phyloP scores from a whole-genome alignment of 2,797 vertebrate species.

The Sylvilagus floridanus region DNA sequence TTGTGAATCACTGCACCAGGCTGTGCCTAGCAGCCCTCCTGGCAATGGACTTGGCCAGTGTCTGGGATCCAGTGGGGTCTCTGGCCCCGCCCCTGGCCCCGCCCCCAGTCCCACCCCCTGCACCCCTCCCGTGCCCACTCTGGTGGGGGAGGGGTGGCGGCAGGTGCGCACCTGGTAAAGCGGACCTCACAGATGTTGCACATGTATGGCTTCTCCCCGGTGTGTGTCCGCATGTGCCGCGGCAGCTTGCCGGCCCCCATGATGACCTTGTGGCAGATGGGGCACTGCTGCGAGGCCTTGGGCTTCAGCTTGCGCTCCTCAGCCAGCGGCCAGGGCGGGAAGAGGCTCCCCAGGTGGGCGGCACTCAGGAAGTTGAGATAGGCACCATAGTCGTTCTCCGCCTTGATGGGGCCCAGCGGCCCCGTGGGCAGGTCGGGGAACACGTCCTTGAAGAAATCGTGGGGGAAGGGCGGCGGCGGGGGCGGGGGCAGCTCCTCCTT shows the following conservation, averaged over 20 bases:
- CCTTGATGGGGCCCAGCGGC: conserved; percentile 93
- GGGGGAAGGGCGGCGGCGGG: conserved; percentile 90
- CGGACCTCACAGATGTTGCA: conserved; percentile 99
- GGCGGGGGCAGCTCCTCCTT: conserved; percentile 93
- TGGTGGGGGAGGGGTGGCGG: not conserved
- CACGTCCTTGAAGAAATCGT: conserved; percentile 96
- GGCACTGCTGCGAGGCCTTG: conserved; percentile 98
- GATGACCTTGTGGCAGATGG: conserved; percentile 99
- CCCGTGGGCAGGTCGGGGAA: conserved; percentile 90
- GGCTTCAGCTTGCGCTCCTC: conserved; percentile 99
- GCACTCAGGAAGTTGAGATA: conserved; percentile 97
- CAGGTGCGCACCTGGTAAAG: conserved; percentile 95
- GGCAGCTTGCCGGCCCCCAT: conserved; percentile 99
- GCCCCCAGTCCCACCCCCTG: accelerated
- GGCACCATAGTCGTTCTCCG: conserved; percentile 95
- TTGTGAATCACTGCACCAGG: not conserved
- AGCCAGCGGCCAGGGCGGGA: conserved; percentile 97
- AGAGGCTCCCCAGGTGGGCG: conserved; percentile 94
- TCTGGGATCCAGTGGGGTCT: not conserved
- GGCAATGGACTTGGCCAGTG: accelerated
- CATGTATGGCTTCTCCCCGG: conserved; percentile 99
- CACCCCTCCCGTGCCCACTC: not conserved
- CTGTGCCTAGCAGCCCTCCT: not conserved
- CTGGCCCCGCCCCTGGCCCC: accelerated
- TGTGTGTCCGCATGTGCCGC: conserved; percentile 98